Conservation (phyloP, 1,140 invertebrate species). For the Neodiprion lecontei region DNA sequence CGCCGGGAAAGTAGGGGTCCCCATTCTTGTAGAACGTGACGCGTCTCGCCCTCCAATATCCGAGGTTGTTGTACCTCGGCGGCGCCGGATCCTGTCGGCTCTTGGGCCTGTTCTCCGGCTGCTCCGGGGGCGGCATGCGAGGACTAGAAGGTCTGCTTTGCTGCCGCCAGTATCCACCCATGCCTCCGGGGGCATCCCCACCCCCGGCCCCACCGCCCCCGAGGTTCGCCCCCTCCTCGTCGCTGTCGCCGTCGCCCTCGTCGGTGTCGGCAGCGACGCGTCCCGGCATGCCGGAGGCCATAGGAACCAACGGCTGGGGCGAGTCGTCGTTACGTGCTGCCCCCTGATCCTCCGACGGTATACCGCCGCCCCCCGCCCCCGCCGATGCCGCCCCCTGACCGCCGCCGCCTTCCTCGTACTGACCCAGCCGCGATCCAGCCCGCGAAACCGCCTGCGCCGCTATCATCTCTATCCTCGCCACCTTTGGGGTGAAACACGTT, state of each 20-base stretch:
- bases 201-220: constrained; percentile 47
- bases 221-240: constrained; percentile 47
- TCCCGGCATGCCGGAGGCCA: constrained; percentile 27
- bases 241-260: constrained; percentile 42
- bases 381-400: constrained; percentile 17
- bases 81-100: constrained; percentile 60
- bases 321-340: constrained; percentile 52
- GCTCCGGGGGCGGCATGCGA: constrained; percentile 64
- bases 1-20: constrained; percentile 88
- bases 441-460: constrained; percentile 34
- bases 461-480: background rate
- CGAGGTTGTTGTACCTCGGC: constrained; percentile 78
- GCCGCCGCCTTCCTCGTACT: constrained; percentile 39
- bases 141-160: constrained; percentile 63
- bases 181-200: constrained; percentile 52
- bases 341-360: constrained; percentile 56
- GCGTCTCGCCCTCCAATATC: constrained; percentile 84
- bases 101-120: constrained; percentile 60
- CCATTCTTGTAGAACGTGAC: constrained; percentile 94
- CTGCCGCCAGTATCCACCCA: constrained; percentile 66
- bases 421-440: constrained; percentile 43
- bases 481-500: background rate
- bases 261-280: constrained; percentile 38
- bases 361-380: constrained; percentile 34
- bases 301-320: constrained; percentile 29